These are phyloP conservation scores for Pseudorasbora parva DNA, from an alignment of 2,113 vertebrate genomes.

Conservation along the genomic window DNA sequence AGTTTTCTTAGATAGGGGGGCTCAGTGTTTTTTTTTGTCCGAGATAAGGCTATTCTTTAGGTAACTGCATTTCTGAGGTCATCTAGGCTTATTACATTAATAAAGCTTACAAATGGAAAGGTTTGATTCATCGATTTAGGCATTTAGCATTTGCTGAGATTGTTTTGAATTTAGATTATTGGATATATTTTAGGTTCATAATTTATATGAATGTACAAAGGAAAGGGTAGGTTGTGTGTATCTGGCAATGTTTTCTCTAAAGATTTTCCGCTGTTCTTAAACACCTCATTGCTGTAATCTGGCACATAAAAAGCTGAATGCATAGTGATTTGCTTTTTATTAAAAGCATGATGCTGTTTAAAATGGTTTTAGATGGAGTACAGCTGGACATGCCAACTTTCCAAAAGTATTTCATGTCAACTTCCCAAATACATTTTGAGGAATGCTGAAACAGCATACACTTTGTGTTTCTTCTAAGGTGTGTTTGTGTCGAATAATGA, in stretches of 20 bases:
- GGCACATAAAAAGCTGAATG: not conserved
- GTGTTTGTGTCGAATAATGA: not conserved
- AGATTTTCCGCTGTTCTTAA: not conserved
- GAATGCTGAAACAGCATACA: slow-evolving; percentile 13
- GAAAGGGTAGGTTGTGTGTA: not conserved
- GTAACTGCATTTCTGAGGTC: not conserved
- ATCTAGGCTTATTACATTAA: not conserved
- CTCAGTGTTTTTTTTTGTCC: not conserved
- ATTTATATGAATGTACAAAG: not conserved
- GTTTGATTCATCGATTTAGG: not conserved
- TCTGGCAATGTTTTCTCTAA: not conserved
- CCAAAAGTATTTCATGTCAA: not conserved
- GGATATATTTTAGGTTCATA: not conserved
- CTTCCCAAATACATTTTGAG: slow-evolving; percentile 23
- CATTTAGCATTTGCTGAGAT: not conserved
- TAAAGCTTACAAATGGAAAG: not conserved
- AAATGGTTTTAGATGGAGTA: not conserved
- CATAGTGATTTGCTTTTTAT: not conserved
- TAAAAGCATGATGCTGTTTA: not conserved
- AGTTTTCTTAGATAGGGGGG: not conserved
- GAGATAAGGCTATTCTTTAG: not conserved
- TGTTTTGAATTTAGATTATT: not conserved
- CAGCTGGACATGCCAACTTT: slow-evolving; percentile 19
- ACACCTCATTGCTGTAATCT: not conserved
- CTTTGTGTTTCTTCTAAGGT: slow-evolving; percentile 8